Evolutionary conservation across 2,113 vertebrate species (phyloP).

Genomic region (Trichomycterus rosablanca): DNA sequence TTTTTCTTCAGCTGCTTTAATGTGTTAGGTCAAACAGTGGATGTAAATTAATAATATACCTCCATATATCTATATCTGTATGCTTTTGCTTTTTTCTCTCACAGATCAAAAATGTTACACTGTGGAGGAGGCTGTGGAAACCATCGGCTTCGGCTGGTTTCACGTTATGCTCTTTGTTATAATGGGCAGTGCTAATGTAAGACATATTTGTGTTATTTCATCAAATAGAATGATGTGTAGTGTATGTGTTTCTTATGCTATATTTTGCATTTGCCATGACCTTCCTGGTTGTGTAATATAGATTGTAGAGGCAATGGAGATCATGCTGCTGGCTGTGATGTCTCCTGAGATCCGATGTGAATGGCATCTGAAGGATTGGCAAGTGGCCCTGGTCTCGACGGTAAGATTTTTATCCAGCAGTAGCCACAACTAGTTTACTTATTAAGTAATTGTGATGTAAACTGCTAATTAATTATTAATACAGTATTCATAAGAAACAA

Average conservation of each 20-base stretch:
- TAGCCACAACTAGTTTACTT: too few species aligned
- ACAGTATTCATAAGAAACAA: too few species aligned
- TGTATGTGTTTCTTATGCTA: background rate
- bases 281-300: slow-evolving; percentile 53
- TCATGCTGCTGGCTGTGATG: slow-evolving; percentile 90
- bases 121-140: slow-evolving; percentile 87
- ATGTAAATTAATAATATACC: too few species aligned
- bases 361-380: slow-evolving; percentile 89
- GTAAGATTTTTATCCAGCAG: slow-evolving; percentile 81
- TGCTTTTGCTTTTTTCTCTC: background rate
- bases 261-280: too few species aligned
- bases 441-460: too few species aligned
- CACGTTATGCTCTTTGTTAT: slow-evolving; percentile 85
- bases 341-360: slow-evolving; percentile 87
- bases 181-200: slow-evolving; percentile 88
- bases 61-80: too few species aligned
- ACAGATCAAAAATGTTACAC: slow-evolving; percentile 74
- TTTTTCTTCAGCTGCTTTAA: too few species aligned
- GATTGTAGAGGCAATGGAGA: slow-evolving; percentile 95
- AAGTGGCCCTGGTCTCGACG: slow-evolving; percentile 91
- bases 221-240: background rate
- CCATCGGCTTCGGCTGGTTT: slow-evolving; percentile 86
- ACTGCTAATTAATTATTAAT: too few species aligned
- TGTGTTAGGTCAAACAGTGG: too few species aligned
- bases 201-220: background rate